Base-by-base conservation (phyloP, 2,113 vertebrate species). In the Corynorhinus townsendii region DNA sequence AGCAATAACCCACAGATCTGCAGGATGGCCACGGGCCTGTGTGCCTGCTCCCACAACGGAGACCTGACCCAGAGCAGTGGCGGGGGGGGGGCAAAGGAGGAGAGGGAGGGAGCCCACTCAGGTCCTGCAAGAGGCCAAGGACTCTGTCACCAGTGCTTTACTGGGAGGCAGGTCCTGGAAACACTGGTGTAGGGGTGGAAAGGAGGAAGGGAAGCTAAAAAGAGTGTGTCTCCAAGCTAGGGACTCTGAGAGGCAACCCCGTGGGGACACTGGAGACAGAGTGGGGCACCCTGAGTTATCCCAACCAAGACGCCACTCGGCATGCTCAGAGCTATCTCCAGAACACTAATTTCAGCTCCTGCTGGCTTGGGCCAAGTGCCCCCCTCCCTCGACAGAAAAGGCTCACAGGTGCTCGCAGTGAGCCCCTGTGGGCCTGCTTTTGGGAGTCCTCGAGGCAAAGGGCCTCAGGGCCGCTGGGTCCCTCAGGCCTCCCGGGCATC, bases 11-110 rank as follows among this genome's bases (percentile, higher is more conserved):
- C 26, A 5, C 1, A 22, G 71, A 73, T 30, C 52, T 28, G 26
- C 17, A n/a, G 35, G 22, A 12, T 7, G 2, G 33, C 40, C 14
- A 49, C 0, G 0, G 43, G 62, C 56, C 24, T 49, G 2, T 0
- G 43, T 1, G 16, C 7, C 35, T 40, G 26, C 17, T 56, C 49
- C 30, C 43, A 71, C 1, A 5, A 2, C 54, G 26, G 35, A 62
- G 40, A 45, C 45, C 45, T 14, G n/a, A 17, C 66, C 52, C 71
- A 83, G 43, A 54, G 40, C 40, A 56, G 16, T 14, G 35, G 86
- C n/a, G 47, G 33, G 43, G 17, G 4, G 19, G n/a, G 7, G 47
- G 75, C 22, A 7, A 24, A n/a, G n/a, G n/a, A n/a, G n/a, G n/a
- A n/a, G 38, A 24, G 4, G 19, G n/a, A 28, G 47, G 69, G 28